Evolutionary conservation across 1,140 invertebrate genomes (phyloP), one percentile per base, ranked within the genome.

Genomic region (Drosophila insularis): DNA sequence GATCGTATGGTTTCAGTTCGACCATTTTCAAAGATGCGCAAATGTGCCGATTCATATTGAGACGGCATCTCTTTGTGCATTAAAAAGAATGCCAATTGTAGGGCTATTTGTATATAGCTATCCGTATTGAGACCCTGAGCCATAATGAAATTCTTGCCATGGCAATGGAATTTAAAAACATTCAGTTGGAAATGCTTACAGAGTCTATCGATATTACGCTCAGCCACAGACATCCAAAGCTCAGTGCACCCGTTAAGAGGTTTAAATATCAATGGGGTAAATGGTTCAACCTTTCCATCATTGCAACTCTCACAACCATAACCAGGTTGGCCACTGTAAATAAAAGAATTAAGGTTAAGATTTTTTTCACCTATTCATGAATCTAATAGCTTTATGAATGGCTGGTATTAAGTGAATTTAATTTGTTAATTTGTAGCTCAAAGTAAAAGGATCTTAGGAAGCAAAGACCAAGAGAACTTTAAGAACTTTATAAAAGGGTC

Each of bases 1-100:
- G 97, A 97, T 35, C 98, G 93, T 71, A 99, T 98, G 1, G 96
- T 97, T 92, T 98, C 98, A 1, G 97, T 98, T 64, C 98, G 94
- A 3, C 97, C 97, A 65, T 94, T 93, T 10, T 94, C 82, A 87
- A 96, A 99, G 93, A 96, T 95, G 27, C 97, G 93, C 23, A 96
- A 94, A 2, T 96, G 95, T 0, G 96, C 97, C 14, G 96, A 96
- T 93, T 98, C 97, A 92, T 98, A 98, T 85, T 97, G 97, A 0
- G 96, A 95, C 31, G 95, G 96, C 7, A 96, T 94, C 63, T 94
- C 92, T n/a, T 94, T 93, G 86, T 98, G 95, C 32, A 97, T 78
- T 80, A 94, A 94, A 91, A 95, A 97, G 92, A 96, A 98, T 4
- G 97, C 96, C 67, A 96, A 94, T 91, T 98, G 97, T 87, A 98